These are phyloP conservation scores for Asobara japonica DNA, from an alignment of 1,140 invertebrate genomes.

Conservation along the genomic window DNA sequence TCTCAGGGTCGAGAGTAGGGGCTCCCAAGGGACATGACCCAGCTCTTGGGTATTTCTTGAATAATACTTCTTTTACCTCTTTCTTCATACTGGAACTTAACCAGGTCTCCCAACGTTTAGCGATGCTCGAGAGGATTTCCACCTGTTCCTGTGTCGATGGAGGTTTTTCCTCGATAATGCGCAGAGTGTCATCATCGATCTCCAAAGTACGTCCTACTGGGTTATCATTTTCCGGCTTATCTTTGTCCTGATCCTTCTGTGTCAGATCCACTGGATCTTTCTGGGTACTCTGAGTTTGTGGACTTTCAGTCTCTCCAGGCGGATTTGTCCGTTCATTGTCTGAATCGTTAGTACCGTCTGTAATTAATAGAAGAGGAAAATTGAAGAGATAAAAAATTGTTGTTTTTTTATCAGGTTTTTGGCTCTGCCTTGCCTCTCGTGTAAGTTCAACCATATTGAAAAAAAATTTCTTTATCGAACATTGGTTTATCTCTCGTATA, in stretches of 20 bases:
- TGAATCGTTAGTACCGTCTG: background rate
- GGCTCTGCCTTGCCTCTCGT: background rate
- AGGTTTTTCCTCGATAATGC: constrained; percentile 7
- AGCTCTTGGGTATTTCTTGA: constrained; percentile 19
- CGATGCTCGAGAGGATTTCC: background rate
- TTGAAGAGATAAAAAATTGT: background rate
- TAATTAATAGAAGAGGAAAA: background rate
- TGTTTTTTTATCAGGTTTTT: background rate
- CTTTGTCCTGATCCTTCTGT: background rate
- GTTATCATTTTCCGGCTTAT: no score
- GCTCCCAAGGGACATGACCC: background rate
- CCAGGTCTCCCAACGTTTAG: constrained; percentile 17
- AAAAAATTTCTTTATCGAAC: background rate
- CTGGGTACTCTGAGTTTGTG: background rate
- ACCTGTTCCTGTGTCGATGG: background rate
- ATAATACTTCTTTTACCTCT: constrained; percentile 10
- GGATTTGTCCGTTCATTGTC: background rate
- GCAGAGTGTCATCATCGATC: background rate
- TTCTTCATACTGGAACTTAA: background rate
- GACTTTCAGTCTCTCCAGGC: background rate
- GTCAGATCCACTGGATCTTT: background rate
- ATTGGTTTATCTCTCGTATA: constrained; percentile 3
- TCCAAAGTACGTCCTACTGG: background rate
- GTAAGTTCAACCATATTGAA: background rate
- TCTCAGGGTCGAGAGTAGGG: constrained; percentile 9